Base-by-base conservation (phyloP, 2,888 invertebrate genomes). In the Zygothrica quintamaculata region DNA sequence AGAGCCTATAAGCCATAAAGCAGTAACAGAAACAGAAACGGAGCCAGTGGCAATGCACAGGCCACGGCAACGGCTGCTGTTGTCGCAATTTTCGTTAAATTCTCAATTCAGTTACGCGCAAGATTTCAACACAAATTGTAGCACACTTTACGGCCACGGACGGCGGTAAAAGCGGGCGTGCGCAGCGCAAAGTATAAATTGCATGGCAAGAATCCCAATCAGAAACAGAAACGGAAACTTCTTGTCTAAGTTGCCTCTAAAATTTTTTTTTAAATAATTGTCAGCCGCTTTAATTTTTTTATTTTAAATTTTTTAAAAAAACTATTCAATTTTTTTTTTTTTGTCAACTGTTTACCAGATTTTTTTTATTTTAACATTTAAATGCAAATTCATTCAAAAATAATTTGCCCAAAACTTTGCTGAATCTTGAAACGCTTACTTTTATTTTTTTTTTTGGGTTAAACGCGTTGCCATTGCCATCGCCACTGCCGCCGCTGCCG, bases 101-200 rank as follows among this genome's bases (percentile, higher is more conserved):
- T 36, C 48, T 66, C 47, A 55, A 55, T 71, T 88, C 75, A 88
- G 87, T 88, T 77, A 73, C 85, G 87, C 85, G 81, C 85, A 88
- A 81, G 84, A 79, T 81, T 88, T 84, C 81, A 73, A 76, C 75
- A 74, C 66, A 74, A 76, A 72, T 72, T 77, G 88, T 82, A 79
- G 82, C 82, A 81, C 47, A 77, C 65, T 69, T 67, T 65, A 55
- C 74, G 52, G 75, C 43, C 31, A 58, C 71, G 71, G 75, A 74
- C 64, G 62, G 66, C 76, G 67, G 74, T 52, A 59, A 58, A 51
- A 70, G 70, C 85, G 81, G 61, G 84, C 69, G 77, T 80, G 74
- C 77, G 86, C 84, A 85, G 65, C 70, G 62, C 64, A 72, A 55
- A 64, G 61, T 65, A 12, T 13, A 58, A 62, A 74, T 61, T 66